Evolutionary conservation across 2,888 invertebrate species (phyloP), one percentile per base, ranked within the genome.

Genomic region (Spilosoma lubricipeda): DNA sequence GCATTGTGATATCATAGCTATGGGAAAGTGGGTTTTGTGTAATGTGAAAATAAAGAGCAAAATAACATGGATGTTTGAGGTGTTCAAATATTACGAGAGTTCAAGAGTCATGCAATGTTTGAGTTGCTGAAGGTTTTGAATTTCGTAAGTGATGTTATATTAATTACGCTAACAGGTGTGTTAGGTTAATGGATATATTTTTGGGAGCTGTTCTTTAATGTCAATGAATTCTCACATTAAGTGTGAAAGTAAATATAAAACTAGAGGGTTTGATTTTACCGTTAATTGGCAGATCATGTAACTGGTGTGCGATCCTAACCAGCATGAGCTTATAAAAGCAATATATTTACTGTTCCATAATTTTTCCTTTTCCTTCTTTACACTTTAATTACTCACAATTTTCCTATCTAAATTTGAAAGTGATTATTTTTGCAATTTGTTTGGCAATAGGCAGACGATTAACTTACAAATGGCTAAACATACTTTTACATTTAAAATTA

Each of bases 1-100:
- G 13, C 65, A 63, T 66, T 72, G 48, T 65, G 71, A 71, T 77
- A 48, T 27, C 73, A 71, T 48, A 36, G 20, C 65, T 27, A 70
- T 68, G 66, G 70, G 39, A 77, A 74, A 72, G 15, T 64, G 30
- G 20, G 39, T 48, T 74, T 72, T 74, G 63, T 72, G 66, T 70
- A 18, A 33, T 36, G 9, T 27, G 15, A 67, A 52, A 52, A 71
- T 80, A 81, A 78, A 75, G 70, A n/a, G 59, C 59, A 74, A 27
- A 80, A 77, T 81, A 52, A 74, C 72, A n/a, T 77, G 78, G 30
- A 67, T 33, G 23, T 64, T 67, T 68, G 56, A 65, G 74, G 80
- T 81, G 74, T 71, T 77, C 83, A 83, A 83, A 82, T 82, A 84
- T 84, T 84, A 83, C 80, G 74, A 64, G 42, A 73, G 70, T 73